Percentiles rank a stretch among this genome's conserved stretches.
Evolutionary conservation across 2,888 invertebrate genomes (phyloP).

Genomic region (Timema podura): DNA sequence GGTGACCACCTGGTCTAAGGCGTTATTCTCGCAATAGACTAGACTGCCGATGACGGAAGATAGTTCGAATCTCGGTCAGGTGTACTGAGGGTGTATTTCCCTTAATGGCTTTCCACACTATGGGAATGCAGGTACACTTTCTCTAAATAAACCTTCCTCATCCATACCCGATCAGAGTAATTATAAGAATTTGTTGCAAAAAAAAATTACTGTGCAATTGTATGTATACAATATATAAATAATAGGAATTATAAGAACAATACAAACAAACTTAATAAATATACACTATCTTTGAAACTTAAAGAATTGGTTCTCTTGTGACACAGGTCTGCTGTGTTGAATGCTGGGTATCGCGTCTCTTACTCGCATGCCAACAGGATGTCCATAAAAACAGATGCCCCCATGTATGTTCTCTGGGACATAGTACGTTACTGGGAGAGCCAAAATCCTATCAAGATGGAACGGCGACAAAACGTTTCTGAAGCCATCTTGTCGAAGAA

Average conservation of each 20-base stretch:
- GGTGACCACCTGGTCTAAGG: too few relatives aligned
- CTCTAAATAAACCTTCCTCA: too few relatives aligned
- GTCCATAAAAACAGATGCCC: slow-evolving; percentile 91
- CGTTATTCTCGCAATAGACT: too few relatives aligned
- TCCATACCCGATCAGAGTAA: too few relatives aligned
- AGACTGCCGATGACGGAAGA: too few relatives aligned
- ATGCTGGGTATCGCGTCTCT: slow-evolving; percentile 88
- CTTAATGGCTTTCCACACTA: too few relatives aligned
- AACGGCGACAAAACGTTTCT: slow-evolving; percentile 49
- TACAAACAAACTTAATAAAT: background rate
- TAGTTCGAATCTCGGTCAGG: too few relatives aligned
- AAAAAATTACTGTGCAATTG: background rate
- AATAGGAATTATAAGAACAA: background rate
- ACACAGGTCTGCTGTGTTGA: slow-evolving; percentile 79
- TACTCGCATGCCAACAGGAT: slow-evolving; percentile 84
- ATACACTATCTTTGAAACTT: background rate
- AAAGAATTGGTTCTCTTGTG: too few relatives aligned
- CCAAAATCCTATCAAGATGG: slow-evolving; percentile 60
- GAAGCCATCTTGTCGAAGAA: slow-evolving; percentile 52
- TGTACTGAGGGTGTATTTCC: too few relatives aligned
- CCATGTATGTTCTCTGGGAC: slow-evolving; percentile 84
- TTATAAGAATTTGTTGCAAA: too few relatives aligned
- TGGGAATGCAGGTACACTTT: too few relatives aligned
- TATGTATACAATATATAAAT: background rate
- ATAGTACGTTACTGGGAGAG: slow-evolving; percentile 78